Percentiles rank a stretch among this genome's conserved stretches.
These are phyloP conservation scores for Drosophila fulvimacula DNA, from an alignment of 2,888 invertebrate genomes.

Conservation along the genomic window DNA sequence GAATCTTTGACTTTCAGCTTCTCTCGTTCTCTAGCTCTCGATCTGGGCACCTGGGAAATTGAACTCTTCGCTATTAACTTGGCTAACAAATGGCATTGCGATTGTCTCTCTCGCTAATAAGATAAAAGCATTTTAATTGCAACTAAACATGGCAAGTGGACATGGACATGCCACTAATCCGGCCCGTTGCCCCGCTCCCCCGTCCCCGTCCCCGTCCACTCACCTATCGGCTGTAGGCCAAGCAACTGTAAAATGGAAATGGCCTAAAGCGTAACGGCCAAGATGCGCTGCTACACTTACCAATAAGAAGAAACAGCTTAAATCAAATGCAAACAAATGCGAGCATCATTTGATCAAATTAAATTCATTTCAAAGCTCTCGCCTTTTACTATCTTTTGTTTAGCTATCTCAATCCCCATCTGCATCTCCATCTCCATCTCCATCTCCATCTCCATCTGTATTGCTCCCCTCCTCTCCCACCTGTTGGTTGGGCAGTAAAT, in stretches of 20 bases:
- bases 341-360: constrained; percentile 4
- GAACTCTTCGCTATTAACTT: constrained; percentile 17
- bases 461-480: background rate
- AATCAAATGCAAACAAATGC: constrained; percentile 18
- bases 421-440: background rate
- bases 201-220: background rate
- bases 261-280: constrained; percentile 36
- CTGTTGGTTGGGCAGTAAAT: constrained; percentile 52
- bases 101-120: constrained; percentile 70
- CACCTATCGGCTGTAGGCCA: constrained; percentile 53
- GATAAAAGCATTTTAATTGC: constrained; percentile 80
- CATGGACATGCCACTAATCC: constrained; percentile 45
- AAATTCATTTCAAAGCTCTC: constrained; percentile 30
- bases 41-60: constrained; percentile 16
- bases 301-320: constrained; percentile 8
- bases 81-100: constrained; percentile 59
- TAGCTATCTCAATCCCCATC: background rate
- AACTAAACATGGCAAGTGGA: constrained; percentile 76
- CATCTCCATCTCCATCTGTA: background rate
- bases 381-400: constrained; percentile 21
- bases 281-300: constrained; percentile 12
- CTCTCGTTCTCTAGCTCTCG: background rate
- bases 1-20: background rate
- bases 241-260: constrained; percentile 69
- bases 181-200: constrained; percentile 10